Conservation (phyloP, 2,888 invertebrate genomes). For the Caenorhabditis becei region DNA sequence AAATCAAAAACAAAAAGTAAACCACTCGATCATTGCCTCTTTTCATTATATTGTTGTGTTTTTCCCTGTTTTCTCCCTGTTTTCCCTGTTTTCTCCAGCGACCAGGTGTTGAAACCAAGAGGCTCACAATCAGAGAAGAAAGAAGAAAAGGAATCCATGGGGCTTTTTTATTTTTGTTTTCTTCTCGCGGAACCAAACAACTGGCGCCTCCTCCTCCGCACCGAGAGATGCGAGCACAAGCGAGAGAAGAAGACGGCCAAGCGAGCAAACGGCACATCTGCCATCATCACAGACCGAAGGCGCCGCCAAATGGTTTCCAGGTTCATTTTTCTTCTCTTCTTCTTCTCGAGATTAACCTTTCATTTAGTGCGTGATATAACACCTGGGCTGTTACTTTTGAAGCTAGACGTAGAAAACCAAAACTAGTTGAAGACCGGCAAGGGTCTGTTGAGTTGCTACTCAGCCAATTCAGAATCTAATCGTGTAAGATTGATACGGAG, state of each 20-base stretch:
- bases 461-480: no score
- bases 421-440: no score
- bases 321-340: conserved; percentile 40
- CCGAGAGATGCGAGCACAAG: conserved; percentile 4
- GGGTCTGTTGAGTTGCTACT: no score
- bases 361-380: not conserved
- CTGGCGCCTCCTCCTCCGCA: conserved; percentile 56
- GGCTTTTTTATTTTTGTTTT: conserved; percentile 54
- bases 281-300: conserved; percentile 27
- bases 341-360: not conserved
- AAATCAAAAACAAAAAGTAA: conserved; percentile 11
- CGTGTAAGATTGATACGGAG: no score
- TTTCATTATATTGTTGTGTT: conserved; percentile 35
- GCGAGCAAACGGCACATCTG: conserved; percentile 44
- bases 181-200: conserved; percentile 55
- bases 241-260: conserved; percentile 16
- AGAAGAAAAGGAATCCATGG: no score
- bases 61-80: conserved; percentile 6
- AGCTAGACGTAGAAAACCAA: no score
- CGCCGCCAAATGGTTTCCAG: conserved; percentile 53
- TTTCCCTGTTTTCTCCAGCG: conserved; percentile 19
- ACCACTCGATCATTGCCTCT: conserved; percentile 15
- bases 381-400: no score
- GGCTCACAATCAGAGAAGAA: no score
- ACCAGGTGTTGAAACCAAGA: conserved; percentile 52